Evolutionary conservation across 2,797 vertebrate species (phyloP).

Genomic region (Threskiornis aethiopicus): DNA sequence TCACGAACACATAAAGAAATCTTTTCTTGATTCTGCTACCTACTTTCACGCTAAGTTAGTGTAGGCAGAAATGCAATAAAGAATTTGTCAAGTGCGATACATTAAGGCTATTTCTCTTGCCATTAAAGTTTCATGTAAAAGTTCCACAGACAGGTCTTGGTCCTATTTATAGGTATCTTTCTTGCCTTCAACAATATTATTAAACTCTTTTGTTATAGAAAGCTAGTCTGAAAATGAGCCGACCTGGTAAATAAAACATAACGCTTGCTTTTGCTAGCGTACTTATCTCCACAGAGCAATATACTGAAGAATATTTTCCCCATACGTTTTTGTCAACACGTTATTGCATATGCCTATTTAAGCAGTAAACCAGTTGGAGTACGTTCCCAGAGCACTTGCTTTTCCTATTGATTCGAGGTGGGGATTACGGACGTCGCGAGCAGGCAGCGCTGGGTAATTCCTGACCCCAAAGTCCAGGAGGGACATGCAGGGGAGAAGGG

Average conservation of each 20-base stretch:
- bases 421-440: not conserved
- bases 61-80: not conserved
- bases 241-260: conserved; percentile 58
- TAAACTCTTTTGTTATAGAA: conserved; percentile 57
- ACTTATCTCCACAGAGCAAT: conserved; percentile 30
- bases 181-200: conserved; percentile 46
- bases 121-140: conserved; percentile 52
- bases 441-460: not conserved
- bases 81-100: not conserved
- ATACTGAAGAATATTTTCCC: conserved; percentile 11
- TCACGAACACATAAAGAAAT: not conserved
- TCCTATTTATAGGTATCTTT: conserved; percentile 44
- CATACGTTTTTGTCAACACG: conserved; percentile 13
- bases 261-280: not conserved
- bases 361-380: not conserved
- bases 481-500: not conserved
- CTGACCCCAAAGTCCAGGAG: not conserved
- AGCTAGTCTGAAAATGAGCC: conserved; percentile 29
- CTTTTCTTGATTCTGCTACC: not conserved
- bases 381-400: not conserved
- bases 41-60: not conserved
- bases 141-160: not conserved
- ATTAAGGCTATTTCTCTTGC: conserved; percentile 4
- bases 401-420: not conserved
- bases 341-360: conserved; percentile 22